Evolutionary conservation across 1,140 invertebrate genomes (phyloP).

Genomic region (Drosophila simulans): DNA sequence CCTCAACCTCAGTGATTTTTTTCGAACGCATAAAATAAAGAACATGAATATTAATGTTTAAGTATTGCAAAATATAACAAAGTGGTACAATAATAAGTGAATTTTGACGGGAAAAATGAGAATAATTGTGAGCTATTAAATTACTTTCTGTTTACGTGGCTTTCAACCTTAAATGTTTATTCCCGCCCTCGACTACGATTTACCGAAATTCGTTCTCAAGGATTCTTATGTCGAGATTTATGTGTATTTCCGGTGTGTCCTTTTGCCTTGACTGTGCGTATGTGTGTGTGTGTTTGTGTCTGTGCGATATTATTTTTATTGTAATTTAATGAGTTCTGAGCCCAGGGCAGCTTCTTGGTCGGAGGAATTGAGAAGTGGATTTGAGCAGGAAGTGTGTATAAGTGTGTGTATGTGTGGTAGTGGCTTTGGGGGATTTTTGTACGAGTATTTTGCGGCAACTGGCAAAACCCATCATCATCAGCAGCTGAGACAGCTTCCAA

Average conservation of each 20-base stretch:
- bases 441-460: conserved; percentile 30
- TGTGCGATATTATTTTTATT: conserved; percentile 49
- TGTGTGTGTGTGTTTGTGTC: background rate
- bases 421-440: conserved; percentile 20
- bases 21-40: no score
- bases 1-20: no score
- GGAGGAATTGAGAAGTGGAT: background rate
- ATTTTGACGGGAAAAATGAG: background rate
- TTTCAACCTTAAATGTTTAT: background rate
- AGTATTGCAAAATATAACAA: background rate
- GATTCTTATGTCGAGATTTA: conserved; percentile 15
- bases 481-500: conserved; percentile 46
- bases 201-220: conserved; percentile 1
- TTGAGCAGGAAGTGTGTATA: background rate
- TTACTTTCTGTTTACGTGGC: conserved; percentile 3
- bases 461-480: conserved; percentile 38
- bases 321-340: conserved; percentile 73
- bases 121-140: conserved; percentile 16
- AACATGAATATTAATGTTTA: no score
- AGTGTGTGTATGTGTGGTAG: background rate
- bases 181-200: background rate
- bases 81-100: no score
- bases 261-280: no score
- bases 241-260: conserved; percentile 17
- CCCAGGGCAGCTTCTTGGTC: conserved; percentile 19